Percentiles rank a stretch among this genome's conserved stretches.
These are phyloP conservation scores for Andrena bucephala DNA, from an alignment of 2,888 invertebrate species.

Conservation along the genomic window DNA sequence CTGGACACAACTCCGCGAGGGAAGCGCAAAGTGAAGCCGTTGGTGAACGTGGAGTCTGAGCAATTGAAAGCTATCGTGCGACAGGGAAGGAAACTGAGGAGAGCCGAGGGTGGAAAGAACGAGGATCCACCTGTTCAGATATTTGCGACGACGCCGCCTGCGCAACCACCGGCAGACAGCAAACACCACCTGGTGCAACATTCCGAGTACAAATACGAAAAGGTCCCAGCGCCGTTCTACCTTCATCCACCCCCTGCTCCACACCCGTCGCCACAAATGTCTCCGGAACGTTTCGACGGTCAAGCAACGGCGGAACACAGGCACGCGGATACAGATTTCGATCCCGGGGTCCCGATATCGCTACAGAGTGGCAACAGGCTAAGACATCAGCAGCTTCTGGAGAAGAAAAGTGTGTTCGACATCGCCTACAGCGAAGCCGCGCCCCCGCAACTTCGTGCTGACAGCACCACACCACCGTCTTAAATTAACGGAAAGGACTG, in stretches of 20 bases:
- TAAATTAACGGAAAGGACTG: constrained; percentile 43
- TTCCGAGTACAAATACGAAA: constrained; percentile 91
- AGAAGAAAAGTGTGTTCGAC: constrained; percentile 96
- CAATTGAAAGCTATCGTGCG: constrained; percentile 82
- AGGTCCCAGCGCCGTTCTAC: constrained; percentile 79
- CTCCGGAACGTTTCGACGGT: constrained; percentile 73
- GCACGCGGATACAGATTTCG: constrained; percentile 83
- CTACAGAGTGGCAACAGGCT: constrained; percentile 75
- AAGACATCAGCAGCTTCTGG: constrained; percentile 86
- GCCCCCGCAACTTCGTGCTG: constrained; percentile 92
- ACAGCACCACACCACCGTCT: constrained; percentile 91
- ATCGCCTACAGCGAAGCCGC: constrained; percentile 97
- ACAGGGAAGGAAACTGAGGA: constrained; percentile 84
- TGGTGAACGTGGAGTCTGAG: constrained; percentile 83
- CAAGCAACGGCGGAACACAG: constrained; percentile 22
- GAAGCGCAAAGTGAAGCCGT: constrained; percentile 78
- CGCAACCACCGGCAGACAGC: constrained; percentile 83
- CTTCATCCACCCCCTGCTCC: constrained; percentile 81
- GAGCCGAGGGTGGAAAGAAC: constrained; percentile 84
- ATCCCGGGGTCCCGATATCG: constrained; percentile 92
- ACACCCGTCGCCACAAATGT: constrained; percentile 79
- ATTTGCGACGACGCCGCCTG: constrained; percentile 81
- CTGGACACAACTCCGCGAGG: constrained; percentile 72
- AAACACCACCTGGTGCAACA: constrained; percentile 91
- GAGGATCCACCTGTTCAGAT: constrained; percentile 81